These are phyloP conservation scores for Chorisops tibialis DNA, from an alignment of 2,888 invertebrate genomes.

Conservation along the genomic window DNA sequence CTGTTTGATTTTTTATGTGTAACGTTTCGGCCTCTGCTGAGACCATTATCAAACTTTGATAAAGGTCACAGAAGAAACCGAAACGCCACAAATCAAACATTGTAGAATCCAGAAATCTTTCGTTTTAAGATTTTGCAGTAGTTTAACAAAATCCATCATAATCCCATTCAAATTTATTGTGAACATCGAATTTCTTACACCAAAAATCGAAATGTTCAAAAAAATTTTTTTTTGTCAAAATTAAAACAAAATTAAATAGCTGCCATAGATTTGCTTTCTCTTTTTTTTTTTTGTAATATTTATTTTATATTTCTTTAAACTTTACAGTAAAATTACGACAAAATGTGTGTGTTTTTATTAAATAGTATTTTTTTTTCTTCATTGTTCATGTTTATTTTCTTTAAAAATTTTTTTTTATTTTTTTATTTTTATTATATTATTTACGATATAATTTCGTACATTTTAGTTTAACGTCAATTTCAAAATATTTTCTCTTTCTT, in stretches of 20 bases:
- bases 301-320: background rate
- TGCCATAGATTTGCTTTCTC: slow-evolving; percentile 20
- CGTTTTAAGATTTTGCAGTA: too few relatives aligned
- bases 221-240: slow-evolving; percentile 24
- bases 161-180: too few relatives aligned
- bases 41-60: too few relatives aligned
- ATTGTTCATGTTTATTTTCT: background rate
- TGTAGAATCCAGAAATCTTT: too few relatives aligned
- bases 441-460: background rate
- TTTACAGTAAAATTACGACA: background rate
- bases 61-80: too few relatives aligned
- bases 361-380: background rate
- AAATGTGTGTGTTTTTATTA: background rate
- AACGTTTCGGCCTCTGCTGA: too few relatives aligned
- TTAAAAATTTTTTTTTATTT: background rate
- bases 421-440: too few relatives aligned
- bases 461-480: background rate
- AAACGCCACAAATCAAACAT: too few relatives aligned
- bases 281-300: background rate
- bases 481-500: background rate
- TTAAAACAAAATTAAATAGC: slow-evolving; percentile 18
- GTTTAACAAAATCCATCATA: too few relatives aligned
- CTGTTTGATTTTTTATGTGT: too few relatives aligned
- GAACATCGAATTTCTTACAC: too few relatives aligned
- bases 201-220: too few relatives aligned